Base-by-base conservation (phyloP, 1,140 invertebrate species). In the Bemisia tabaci region DNA sequence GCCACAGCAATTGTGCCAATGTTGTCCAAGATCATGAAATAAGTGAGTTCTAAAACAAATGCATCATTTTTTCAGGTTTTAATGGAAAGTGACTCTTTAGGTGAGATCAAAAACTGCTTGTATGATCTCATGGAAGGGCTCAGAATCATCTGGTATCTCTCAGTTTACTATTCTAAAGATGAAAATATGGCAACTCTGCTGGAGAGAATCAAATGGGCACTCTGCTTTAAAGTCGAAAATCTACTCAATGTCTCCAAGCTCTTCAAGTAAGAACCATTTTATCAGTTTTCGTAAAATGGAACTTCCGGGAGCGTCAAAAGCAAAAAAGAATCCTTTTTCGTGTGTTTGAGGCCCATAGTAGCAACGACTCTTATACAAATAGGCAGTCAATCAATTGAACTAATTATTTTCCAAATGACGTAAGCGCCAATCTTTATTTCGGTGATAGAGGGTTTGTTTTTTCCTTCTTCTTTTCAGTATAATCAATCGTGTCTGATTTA, bases 121-220 rank as follows among this genome's bases (percentile, higher is more conserved):
- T 86, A 88, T 2, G 81, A 85, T 60, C 76, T 95, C 63, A 88
- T 92, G 79, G 87, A 91, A 72, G 88, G 88, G 17, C 76, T 95
- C 23, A 84, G 87, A 70, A 87, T 94, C 81, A 87, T 94, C 69
- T 92, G 90, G 90, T 82, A 89, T 22, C 80, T 91, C 26, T 92
- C 89, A 0, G 82, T 84, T 63, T 86, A 87, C 71, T 92, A 88
- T 72, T 84, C 83, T 17, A 81, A 73, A 0, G 89, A 91, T 72
- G 85, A 90, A 59, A 82, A 84, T 61, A 91, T 92, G 87, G 80
- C 87, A 17, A 82, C 85, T 0, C 76, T 95, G 2, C 82, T 95
- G 74, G 84, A 87, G 64, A 82, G 87, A 69, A 90, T 95, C 73
- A 89, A 89, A 0, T 89, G 86, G 83, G 85, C 88, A 22, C 77